phyloP scores from a whole-genome alignment of 2,797 vertebrate species.

The Rhinella marina region DNA sequence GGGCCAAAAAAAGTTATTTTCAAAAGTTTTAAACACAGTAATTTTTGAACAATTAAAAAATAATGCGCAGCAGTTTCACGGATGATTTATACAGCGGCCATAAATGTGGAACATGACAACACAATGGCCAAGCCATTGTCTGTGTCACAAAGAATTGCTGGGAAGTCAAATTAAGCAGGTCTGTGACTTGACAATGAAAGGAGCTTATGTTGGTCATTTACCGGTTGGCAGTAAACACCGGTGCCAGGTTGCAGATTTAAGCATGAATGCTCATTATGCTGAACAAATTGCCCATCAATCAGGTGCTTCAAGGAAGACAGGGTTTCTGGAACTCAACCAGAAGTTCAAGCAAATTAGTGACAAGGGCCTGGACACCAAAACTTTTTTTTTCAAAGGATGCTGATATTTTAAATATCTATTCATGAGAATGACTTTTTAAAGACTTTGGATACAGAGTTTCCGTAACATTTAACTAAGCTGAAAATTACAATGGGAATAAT shows the following conservation, averaged over 20 bases:
- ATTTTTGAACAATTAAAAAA: slow-evolving; percentile 39
- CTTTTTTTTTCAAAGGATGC: not conserved
- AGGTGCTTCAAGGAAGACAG: slow-evolving; percentile 53
- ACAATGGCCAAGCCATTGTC: slow-evolving; percentile 12
- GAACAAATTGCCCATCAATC: slow-evolving; percentile 57
- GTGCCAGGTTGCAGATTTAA: slow-evolving; percentile 54
- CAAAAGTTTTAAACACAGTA: not conserved
- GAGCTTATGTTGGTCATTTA: slow-evolving; percentile 49
- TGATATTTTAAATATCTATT: not conserved
- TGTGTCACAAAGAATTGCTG: slow-evolving; percentile 18
- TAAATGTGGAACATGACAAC: slow-evolving; percentile 16
- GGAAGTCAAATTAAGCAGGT: slow-evolving; percentile 37
- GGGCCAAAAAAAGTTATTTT: slow-evolving; percentile 19
- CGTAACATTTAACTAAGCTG: not conserved
- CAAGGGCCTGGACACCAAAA: slow-evolving; percentile 7
- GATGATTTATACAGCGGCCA: not conserved
- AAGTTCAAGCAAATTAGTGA: slow-evolving; percentile 20
- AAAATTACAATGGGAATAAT: not conserved
- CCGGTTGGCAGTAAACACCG: slow-evolving; percentile 44
- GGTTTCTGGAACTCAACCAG: slow-evolving; percentile 31
- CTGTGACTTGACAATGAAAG: slow-evolving; percentile 56
- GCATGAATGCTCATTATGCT: slow-evolving; percentile 58
- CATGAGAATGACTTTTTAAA: slow-evolving; percentile 15
- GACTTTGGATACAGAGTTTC: not conserved
- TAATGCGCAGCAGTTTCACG: slow-evolving; percentile 27